These are phyloP conservation scores for Sebastes minor DNA, from an alignment of 2,797 vertebrate genomes.

Conservation along the genomic window DNA sequence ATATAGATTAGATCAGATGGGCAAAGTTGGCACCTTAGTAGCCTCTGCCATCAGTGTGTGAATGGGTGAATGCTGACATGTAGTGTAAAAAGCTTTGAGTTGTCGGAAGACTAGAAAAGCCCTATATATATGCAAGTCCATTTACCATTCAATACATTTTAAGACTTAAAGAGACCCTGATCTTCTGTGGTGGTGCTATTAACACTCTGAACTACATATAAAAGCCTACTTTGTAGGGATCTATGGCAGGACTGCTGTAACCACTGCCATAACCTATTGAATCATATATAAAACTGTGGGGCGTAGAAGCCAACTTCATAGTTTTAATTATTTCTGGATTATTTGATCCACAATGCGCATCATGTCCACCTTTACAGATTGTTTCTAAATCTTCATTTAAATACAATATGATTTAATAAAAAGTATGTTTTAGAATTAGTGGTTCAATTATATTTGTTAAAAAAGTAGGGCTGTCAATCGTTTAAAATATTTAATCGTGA, in stretches of 20 bases:
- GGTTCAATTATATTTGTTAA: no score
- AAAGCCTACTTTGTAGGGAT: background rate
- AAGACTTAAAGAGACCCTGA: background rate
- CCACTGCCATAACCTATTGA: background rate
- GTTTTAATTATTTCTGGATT: background rate
- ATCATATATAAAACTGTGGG: background rate
- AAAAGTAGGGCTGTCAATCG: no score
- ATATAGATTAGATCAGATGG: no score
- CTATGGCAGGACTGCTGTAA: background rate
- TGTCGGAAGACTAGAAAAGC: no score
- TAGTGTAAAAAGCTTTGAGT: no score
- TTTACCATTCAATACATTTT: background rate
- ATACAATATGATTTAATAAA: background rate
- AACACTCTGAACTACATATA: no score
- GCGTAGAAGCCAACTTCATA: background rate
- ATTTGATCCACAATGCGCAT: background rate
- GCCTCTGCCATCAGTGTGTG: no score
- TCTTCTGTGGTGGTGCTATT: no score
- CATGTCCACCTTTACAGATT: background rate
- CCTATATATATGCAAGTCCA: no score
- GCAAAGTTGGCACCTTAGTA: no score
- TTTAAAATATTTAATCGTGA: no score
- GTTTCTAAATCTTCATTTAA: background rate
- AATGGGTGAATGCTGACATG: no score
- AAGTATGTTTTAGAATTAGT: background rate